Conservation (phyloP, 2,113 vertebrate species). For the Marmota flaviventris region DNA sequence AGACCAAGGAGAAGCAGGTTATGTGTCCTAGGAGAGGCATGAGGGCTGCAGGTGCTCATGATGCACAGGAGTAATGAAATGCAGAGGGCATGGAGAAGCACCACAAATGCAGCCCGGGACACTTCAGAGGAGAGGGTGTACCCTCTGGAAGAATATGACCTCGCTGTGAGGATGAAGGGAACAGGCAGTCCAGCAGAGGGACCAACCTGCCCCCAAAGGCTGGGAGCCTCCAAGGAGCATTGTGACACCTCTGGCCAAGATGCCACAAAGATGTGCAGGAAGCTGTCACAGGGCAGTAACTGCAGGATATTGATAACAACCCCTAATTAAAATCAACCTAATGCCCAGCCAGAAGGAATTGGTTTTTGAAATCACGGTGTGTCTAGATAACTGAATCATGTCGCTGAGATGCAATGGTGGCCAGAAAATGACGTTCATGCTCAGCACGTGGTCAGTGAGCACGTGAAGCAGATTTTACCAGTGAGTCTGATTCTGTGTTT, state of each 20-base stretch:
- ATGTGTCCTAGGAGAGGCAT: neutral
- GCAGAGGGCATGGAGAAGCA: neutral
- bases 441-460: fast-evolving
- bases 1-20: neutral
- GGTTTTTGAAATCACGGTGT: fast-evolving
- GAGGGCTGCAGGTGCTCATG: neutral
- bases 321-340: neutral
- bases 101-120: fast-evolving
- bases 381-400: neutral
- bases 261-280: neutral
- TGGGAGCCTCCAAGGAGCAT: fast-evolving
- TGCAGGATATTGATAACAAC: fast-evolving
- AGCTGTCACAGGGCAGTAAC: neutral
- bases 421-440: fast-evolving
- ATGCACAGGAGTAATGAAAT: no score
- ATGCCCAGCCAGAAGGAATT: neutral
- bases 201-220: neutral
- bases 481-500: fast-evolving
- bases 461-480: fast-evolving
- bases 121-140: fast-evolving
- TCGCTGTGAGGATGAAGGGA: no score
- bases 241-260: neutral
- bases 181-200: neutral
- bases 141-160: neutral
- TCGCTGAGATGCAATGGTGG: neutral